phyloP scores from a whole-genome alignment of 1,140 invertebrate species.

The Pogonomyrmex californicus region DNA sequence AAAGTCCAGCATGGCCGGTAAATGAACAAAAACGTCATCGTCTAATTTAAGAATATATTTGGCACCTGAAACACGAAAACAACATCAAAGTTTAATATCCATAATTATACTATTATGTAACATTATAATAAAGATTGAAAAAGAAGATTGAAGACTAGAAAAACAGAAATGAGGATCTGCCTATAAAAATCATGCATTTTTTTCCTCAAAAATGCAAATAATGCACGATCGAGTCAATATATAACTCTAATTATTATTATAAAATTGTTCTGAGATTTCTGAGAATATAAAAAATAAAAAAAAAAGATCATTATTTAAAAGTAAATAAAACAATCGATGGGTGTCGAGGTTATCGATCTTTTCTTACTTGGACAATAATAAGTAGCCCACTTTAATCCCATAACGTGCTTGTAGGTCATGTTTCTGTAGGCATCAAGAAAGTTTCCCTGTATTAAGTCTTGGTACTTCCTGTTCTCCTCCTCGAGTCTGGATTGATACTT shows the following conservation, averaged over 20 bases:
- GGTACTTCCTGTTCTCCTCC: slow-evolving; percentile 88
- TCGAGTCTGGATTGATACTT: slow-evolving; percentile 86
- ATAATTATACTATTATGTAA: background rate
- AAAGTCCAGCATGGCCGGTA: slow-evolving; percentile 89
- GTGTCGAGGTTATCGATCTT: no score
- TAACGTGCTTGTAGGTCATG: slow-evolving; percentile 95
- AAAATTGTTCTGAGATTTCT: background rate
- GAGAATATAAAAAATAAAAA: background rate
- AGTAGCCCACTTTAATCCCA: slow-evolving; percentile 93
- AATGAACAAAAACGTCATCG: slow-evolving; percentile 93
- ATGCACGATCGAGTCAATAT: background rate
- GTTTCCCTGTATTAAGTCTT: slow-evolving; percentile 93
- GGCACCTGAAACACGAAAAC: slow-evolving; percentile 85
- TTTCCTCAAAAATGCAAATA: background rate
- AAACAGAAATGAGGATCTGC: background rate
- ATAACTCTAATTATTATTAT: background rate
- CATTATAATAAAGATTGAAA: background rate
- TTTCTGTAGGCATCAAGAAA: slow-evolving; percentile 94
- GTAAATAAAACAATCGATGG: background rate
- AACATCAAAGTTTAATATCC: slow-evolving; percentile 21
- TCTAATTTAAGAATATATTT: slow-evolving; percentile 93
- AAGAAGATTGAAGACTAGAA: background rate
- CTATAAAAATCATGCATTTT: background rate
- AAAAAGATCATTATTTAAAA: background rate
- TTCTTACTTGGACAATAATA: slow-evolving; percentile 89